Base-by-base conservation (phyloP, 2,888 invertebrate genomes). In the Epinotia brunnichana region DNA sequence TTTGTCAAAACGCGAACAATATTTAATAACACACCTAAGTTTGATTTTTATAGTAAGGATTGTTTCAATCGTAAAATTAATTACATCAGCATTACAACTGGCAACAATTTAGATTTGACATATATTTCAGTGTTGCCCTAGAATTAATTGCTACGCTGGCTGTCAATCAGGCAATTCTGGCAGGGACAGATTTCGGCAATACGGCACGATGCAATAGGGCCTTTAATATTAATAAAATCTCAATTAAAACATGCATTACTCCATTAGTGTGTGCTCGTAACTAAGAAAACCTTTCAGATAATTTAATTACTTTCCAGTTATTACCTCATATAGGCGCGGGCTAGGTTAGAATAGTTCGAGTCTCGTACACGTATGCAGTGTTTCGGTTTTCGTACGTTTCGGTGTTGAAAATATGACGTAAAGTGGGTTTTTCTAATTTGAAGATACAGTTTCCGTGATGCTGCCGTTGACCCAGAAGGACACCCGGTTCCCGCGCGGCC, bases 391-490 rank as follows among this genome's bases (percentile, higher is more conserved):
- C 84, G 82, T 82, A 84, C 81, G 80, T 82, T 83, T 85, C 79
- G 77, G 79, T 78, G 77, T 87, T 90, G 88, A 87, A 69, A 73
- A 73, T 73, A 92, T 90, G 90, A 89, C 88, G 85, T 89, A 87
- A 90, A 79, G 75, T 82, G 73, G 74, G 74, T 78, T 76, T 80
- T 75, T 80, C 64, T 78, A 74, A 75, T 74, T 81, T 78, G 70
- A 79, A 76, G 75, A 78, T 74, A 82, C 76, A 82, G 66, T 72
- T 70, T 78, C 62, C 78, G 94, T 85, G 82, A 96, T 97, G 96
- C 94, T 97, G 89, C 97, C 97, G 76, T 87, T 96, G 76, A 95
- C 95, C 75, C 95, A 96, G 87, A 96, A 96, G 87, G 97, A 97
- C 87, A 94, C 95, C 64, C 85, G 88, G 69, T 76, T 81, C 72